Percentiles rank a stretch among this genome's conserved stretches.
Evolutionary conservation across 2,797 vertebrate species (phyloP).

Genomic region (Telmatherina bonti): DNA sequence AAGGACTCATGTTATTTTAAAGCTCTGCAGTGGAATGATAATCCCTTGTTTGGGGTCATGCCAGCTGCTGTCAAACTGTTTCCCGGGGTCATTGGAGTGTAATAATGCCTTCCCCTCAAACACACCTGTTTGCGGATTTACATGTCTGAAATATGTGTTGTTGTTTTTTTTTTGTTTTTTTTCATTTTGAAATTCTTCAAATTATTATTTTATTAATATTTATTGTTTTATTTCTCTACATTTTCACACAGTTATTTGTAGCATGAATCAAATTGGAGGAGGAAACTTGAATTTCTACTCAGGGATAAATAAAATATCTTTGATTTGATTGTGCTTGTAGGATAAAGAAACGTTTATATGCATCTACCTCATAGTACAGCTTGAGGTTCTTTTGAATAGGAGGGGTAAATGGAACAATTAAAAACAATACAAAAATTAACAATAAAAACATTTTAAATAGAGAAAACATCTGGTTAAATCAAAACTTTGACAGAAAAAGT

Average conservation of each 20-base stretch:
- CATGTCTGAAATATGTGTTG: not conserved
- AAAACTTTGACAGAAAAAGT: no score
- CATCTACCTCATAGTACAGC: no score
- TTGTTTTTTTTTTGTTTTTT: not conserved
- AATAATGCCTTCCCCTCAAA: slow-evolving; percentile 14
- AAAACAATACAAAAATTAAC: no score
- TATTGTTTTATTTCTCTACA: not conserved
- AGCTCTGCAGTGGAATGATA: slow-evolving; percentile 46
- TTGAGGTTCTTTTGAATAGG: no score
- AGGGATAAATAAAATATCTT: no score
- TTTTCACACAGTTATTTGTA: slow-evolving; percentile 3
- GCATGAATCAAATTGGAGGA: not conserved
- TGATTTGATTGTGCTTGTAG: no score
- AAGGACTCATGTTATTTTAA: slow-evolving; percentile 39
- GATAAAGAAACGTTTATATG: not conserved
- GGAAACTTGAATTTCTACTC: no score
- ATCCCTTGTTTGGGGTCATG: slow-evolving; percentile 57
- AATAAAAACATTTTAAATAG: no score
- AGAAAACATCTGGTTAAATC: no score
- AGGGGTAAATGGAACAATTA: no score
- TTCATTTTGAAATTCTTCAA: no score
- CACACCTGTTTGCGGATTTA: slow-evolving; percentile 6
- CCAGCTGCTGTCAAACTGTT: slow-evolving; percentile 42
- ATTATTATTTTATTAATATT: no score
- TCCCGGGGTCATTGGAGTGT: slow-evolving; percentile 8